phyloP scores from a whole-genome alignment of 2,888 invertebrate genomes.

The Apamea crenata region DNA sequence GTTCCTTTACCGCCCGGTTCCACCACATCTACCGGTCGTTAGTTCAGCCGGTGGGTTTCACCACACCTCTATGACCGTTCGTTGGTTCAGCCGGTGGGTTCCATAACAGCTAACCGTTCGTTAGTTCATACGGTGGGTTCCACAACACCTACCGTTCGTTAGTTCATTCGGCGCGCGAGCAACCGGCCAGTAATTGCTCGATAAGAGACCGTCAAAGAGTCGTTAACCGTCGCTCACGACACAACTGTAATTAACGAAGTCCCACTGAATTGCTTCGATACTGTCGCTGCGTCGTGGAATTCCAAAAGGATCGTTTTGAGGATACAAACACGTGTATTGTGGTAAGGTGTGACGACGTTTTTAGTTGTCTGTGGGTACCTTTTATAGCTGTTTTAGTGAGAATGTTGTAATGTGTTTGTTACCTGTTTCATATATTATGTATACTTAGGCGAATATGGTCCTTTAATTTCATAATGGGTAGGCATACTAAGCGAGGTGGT shows the following conservation, averaged over 20 bases:
- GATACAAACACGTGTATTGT: slow-evolving; percentile 2
- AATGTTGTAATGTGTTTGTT: neutral
- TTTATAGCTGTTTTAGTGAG: neutral
- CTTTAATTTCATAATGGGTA: neutral
- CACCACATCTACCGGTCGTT: slow-evolving; percentile 16
- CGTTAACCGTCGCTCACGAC: slow-evolving; percentile 48
- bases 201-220: slow-evolving; percentile 49
- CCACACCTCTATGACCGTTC: neutral
- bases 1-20: slow-evolving; percentile 16
- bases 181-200: slow-evolving; percentile 48
- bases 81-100: neutral
- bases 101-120: neutral
- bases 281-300: neutral
- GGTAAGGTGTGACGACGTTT: neutral
- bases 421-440: neutral
- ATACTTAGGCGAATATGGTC: too few relatives aligned
- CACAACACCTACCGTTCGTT: slow-evolving; percentile 1
- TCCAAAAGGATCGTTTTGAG: neutral
- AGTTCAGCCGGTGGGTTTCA: slow-evolving; percentile 4
- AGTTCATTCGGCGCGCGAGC: slow-evolving; percentile 23
- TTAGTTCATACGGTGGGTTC: neutral
- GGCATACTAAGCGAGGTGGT: neutral
- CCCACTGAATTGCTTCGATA: slow-evolving; percentile 28
- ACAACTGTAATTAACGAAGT: slow-evolving; percentile 46
- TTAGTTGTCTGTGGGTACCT: neutral